Conservation (phyloP, 2,888 invertebrate genomes). For the Drosophila parthenogenetica region DNA sequence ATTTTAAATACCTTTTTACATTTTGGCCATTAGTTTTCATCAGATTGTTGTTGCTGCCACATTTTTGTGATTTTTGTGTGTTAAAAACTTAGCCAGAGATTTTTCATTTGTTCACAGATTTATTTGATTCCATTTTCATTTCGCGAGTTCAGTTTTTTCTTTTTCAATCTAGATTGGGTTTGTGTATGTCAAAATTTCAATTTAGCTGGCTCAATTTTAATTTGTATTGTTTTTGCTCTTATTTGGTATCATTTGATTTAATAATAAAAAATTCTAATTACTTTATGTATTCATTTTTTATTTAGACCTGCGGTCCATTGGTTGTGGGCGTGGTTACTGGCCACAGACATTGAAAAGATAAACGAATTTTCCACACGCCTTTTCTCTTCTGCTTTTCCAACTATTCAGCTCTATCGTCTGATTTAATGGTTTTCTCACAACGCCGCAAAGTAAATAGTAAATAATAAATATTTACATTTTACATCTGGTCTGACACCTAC, state of each 20-base stretch:
- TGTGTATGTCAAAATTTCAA: conserved; percentile 55
- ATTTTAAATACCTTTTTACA: conserved; percentile 78
- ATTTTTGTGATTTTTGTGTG: conserved; percentile 22
- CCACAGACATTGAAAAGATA: conserved; percentile 16
- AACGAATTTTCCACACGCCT: conserved; percentile 21
- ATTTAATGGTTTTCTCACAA: conserved; percentile 72
- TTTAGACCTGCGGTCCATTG: conserved; percentile 43
- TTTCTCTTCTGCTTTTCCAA: neutral
- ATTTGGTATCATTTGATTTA: conserved; percentile 58
- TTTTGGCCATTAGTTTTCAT: conserved; percentile 71
- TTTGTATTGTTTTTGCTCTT: conserved; percentile 12
- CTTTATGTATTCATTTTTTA: conserved; percentile 26
- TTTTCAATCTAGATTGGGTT: neutral
- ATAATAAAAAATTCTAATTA: conserved; percentile 73
- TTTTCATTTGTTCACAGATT: conserved; percentile 51
- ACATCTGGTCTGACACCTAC: conserved; percentile 51
- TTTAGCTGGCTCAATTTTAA: conserved; percentile 50
- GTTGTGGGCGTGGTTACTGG: conserved; percentile 9
- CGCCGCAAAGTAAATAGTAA: conserved; percentile 59
- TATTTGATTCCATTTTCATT: conserved; percentile 45
- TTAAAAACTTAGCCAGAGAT: conserved; percentile 44
- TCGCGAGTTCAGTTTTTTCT: conserved; percentile 29
- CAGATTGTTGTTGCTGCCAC: conserved; percentile 44
- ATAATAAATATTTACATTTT: conserved; percentile 70
- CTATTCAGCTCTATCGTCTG: conserved; percentile 28